Conservation (phyloP, 2,113 vertebrate genomes). For the Smithornis capensis region DNA sequence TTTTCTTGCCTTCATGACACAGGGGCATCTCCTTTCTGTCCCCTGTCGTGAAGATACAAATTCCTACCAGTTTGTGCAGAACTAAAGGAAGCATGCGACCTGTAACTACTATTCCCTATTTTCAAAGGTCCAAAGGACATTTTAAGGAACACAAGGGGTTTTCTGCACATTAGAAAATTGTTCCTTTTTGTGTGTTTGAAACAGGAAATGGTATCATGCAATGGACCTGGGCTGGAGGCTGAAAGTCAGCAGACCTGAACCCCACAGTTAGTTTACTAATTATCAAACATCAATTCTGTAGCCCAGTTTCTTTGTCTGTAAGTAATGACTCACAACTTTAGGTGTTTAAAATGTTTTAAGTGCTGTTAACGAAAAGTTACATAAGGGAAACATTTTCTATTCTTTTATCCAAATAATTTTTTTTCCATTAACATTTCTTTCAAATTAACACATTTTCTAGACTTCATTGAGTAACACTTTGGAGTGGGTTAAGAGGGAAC, state of each 20-base stretch:
- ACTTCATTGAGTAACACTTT: not conserved
- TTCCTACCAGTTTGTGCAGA: accelerated
- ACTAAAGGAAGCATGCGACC: not conserved
- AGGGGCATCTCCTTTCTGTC: not conserved
- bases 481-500: not conserved
- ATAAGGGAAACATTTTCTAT: not conserved
- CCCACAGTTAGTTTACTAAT: not conserved
- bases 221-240: not conserved
- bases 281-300: not conserved
- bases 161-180: not conserved
- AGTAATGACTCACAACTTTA: not conserved
- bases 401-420: not conserved
- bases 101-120: not conserved
- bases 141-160: not conserved
- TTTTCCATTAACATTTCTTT: not conserved
- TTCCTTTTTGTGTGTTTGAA: not conserved
- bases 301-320: not conserved
- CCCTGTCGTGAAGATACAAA: not conserved
- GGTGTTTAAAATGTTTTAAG: not conserved
- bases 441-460: not conserved
- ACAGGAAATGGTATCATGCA: not conserved
- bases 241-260: not conserved
- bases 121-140: not conserved
- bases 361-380: not conserved
- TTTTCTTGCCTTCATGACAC: not conserved